Conservation (phyloP, 2,113 vertebrate species). For the Plecturocebus donacophilus region DNA sequence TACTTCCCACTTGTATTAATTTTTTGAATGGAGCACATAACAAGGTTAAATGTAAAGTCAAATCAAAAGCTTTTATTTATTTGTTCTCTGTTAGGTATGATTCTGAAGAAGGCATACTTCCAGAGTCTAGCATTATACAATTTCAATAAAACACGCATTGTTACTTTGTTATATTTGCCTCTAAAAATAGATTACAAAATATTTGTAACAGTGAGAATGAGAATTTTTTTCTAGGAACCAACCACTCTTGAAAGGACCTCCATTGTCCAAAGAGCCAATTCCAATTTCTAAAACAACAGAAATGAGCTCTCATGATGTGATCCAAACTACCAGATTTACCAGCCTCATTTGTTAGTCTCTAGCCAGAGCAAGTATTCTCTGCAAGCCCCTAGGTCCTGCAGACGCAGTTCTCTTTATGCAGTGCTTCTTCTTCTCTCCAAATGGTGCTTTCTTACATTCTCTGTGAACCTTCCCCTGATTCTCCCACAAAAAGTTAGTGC, state of each 20-base stretch:
- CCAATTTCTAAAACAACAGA: background rate
- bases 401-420: background rate
- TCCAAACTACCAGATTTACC: background rate
- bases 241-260: background rate
- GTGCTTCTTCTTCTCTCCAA: background rate
- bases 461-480: background rate
- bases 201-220: background rate
- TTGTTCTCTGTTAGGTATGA: background rate
- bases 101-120: background rate
- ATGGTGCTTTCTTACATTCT: background rate
- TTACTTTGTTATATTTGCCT: background rate
- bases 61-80: background rate
- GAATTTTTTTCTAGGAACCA: background rate
- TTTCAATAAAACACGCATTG: background rate
- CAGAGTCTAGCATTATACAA: background rate
- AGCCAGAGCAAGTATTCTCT: rapidly evolving
- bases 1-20: background rate
- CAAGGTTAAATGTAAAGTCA: background rate
- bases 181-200: background rate
- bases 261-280: background rate
- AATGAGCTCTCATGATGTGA: background rate
- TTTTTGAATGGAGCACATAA: slow-evolving; percentile 10
- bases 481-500: background rate
- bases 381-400: background rate
- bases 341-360: background rate